Conservation (phyloP, 1,140 invertebrate genomes). For the Drosophila arawakana region DNA sequence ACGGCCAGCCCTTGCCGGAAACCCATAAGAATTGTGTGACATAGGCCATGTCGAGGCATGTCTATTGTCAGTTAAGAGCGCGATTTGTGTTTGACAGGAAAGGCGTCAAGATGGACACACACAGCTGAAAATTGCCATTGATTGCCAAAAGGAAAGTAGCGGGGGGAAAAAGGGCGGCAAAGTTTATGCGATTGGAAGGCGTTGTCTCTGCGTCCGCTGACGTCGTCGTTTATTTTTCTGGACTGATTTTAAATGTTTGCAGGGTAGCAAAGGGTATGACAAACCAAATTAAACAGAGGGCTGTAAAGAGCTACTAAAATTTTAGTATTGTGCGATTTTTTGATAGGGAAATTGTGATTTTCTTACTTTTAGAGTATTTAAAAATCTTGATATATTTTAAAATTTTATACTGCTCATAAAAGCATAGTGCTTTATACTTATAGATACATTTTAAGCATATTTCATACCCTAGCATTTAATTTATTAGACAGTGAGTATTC, state of each 20-base stretch:
- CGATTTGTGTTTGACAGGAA: slow-evolving; percentile 49
- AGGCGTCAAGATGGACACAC: slow-evolving; percentile 33
- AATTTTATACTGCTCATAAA: not conserved
- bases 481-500: not conserved
- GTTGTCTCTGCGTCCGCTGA: slow-evolving; percentile 21
- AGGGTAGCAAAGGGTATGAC: slow-evolving; percentile 1
- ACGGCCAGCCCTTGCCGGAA: slow-evolving; percentile 2
- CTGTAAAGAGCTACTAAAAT: too few relatives aligned
- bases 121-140: slow-evolving; percentile 17
- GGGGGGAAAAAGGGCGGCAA: not conserved
- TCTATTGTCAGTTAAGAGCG: slow-evolving; percentile 26
- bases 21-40: slow-evolving; percentile 2
- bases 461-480: slow-evolving; percentile 4
- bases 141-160: not conserved
- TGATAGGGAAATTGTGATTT: too few relatives aligned
- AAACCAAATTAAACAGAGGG: not conserved
- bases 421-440: not conserved
- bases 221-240: slow-evolving; percentile 57
- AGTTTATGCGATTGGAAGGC: slow-evolving; percentile 35
- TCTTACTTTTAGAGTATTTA: not conserved
- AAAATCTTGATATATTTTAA: too few relatives aligned
- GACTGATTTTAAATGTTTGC: slow-evolving; percentile 10
- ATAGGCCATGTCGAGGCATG: not conserved
- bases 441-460: slow-evolving; percentile 2
- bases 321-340: too few relatives aligned